These are phyloP conservation scores for Lagenorhynchus albirostris DNA, from an alignment of 2,113 vertebrate genomes.

Conservation along the genomic window DNA sequence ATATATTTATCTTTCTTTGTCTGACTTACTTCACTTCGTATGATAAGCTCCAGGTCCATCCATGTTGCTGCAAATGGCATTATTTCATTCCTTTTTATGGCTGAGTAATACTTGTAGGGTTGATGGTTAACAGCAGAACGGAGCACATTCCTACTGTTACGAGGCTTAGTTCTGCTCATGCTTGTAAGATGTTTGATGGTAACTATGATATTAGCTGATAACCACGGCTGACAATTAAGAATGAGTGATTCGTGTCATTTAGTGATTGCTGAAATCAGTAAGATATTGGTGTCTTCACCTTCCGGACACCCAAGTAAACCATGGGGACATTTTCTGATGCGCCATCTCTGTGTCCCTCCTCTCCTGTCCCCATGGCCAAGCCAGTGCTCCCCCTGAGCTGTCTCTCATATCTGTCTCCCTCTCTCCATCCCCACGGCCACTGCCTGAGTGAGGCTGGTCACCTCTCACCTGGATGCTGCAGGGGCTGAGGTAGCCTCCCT, in stretches of 20 bases:
- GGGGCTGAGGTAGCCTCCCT: background rate
- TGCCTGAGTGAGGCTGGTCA: background rate
- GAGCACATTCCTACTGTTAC: rapidly evolving
- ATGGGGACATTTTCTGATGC: rapidly evolving
- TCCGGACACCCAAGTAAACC: background rate
- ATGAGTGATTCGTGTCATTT: background rate
- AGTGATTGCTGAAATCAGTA: background rate
- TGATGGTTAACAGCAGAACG: background rate
- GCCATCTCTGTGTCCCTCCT: rapidly evolving
- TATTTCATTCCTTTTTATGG: background rate
- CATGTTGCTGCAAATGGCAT: background rate
- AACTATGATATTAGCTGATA: background rate
- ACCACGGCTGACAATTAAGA: background rate
- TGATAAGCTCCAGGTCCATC: background rate
- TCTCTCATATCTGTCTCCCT: too few relatives aligned
- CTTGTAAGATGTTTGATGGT: rapidly evolving
- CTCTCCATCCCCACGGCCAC: background rate
- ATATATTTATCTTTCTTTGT: background rate
- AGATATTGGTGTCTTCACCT: too few relatives aligned
- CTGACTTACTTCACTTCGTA: background rate
- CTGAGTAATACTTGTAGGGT: background rate
- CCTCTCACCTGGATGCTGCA: background rate
- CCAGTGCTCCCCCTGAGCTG: background rate
- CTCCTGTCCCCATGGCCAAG: background rate
- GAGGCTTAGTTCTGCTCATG: background rate